Conservation (phyloP, 2,797 vertebrate species). For the Liasis olivaceus region DNA sequence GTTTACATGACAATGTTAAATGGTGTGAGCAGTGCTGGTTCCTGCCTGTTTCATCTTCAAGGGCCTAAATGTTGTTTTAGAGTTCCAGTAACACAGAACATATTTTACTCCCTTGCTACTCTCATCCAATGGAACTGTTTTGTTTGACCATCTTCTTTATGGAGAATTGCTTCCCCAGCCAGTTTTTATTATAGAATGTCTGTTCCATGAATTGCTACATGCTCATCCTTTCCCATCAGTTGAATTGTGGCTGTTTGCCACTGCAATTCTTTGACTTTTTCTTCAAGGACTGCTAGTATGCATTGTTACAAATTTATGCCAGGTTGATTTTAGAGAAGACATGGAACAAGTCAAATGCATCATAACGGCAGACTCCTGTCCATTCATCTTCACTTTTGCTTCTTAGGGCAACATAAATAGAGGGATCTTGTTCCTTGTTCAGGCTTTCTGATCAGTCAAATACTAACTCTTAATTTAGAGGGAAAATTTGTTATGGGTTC, state of each 20-base stretch:
- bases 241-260: not conserved
- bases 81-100: not conserved
- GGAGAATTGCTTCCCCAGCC: not conserved
- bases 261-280: not conserved
- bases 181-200: not conserved
- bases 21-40: not conserved
- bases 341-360: not conserved
- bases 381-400: not conserved
- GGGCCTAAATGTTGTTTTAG: not conserved
- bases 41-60: not conserved
- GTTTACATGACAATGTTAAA: not conserved
- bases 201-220: not conserved
- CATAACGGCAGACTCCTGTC: not conserved
- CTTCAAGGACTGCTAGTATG: not conserved
- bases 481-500: not conserved
- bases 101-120: not conserved
- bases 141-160: not conserved
- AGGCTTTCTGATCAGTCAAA: not conserved
- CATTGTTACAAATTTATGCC: not conserved
- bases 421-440: not conserved
- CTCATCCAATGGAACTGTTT: not conserved
- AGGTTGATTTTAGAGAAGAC: not conserved
- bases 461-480: not conserved
- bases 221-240: not conserved
- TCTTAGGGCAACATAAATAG: not conserved